Percentiles rank a stretch among this genome's conserved stretches.
Evolutionary conservation across 2,113 vertebrate genomes (phyloP).

Genomic region (Nycticebus coucang): DNA sequence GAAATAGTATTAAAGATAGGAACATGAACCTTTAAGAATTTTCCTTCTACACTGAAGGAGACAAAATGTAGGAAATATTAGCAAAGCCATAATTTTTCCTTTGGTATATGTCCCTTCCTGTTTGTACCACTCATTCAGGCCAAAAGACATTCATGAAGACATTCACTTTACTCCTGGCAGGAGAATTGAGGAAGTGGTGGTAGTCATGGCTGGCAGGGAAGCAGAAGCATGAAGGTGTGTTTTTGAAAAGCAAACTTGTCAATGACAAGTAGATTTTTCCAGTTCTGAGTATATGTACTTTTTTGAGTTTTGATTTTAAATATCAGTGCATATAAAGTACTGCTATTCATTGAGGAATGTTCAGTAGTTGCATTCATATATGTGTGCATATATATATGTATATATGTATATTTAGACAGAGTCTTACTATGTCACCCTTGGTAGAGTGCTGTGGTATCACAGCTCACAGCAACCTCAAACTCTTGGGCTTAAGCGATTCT

Average conservation of each 20-base stretch:
- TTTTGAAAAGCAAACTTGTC: constrained; percentile 71
- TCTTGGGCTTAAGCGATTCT: no score
- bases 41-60: constrained; percentile 42
- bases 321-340: constrained; percentile 58
- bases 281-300: constrained; percentile 46
- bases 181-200: constrained; percentile 68
- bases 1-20: constrained; percentile 60
- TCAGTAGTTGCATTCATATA: constrained; percentile 37
- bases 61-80: constrained; percentile 69
- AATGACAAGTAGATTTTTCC: constrained; percentile 72
- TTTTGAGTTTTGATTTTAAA: constrained; percentile 64
- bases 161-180: constrained; percentile 65
- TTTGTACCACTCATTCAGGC: constrained; percentile 62
- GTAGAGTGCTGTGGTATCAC: no score
- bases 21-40: constrained; percentile 55
- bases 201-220: constrained; percentile 60
- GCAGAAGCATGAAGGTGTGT: constrained; percentile 63
- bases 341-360: constrained; percentile 52
- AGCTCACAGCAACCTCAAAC: no score
- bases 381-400: no score
- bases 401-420: no score
- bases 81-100: constrained; percentile 60
- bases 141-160: constrained; percentile 61
- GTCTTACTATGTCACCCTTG: no score
- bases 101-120: constrained; percentile 53